Evolutionary conservation across 2,113 vertebrate species (phyloP), one percentile per base, ranked within the genome.

Genomic region (Chaetorhynchus papuensis): DNA sequence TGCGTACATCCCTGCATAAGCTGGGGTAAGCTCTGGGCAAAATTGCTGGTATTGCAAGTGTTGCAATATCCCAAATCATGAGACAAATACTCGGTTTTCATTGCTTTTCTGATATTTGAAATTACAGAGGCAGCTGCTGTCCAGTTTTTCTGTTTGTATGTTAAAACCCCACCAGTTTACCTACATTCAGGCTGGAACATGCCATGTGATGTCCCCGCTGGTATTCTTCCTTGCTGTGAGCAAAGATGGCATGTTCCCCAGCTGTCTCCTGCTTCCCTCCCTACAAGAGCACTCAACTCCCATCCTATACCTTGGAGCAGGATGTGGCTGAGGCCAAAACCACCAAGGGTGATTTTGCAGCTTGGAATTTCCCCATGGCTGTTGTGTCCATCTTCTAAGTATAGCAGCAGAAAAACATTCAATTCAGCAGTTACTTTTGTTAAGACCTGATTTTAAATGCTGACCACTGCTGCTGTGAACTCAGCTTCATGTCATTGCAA

Each of bases 361-460:
- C 71, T 86, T 91, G 90, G 87, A 95, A 97, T 96, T 95, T 93
- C 89, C 93, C 71, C 27, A 10, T 60, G 86, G 68, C 86, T 83
- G 8, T 83, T 91, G 75, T 74, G 63, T 66, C 82, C 90, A 26
- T 88, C 59, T 83, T 24, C 63, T 54, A 83, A 85, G 44, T 54
- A 86, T 9, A 90, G 63, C 21, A 74, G 35, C 50, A 89, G 33
- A 78, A 78, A 93, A 90, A 35, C 15, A 60, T 61, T 89, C 18
- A 45, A 63, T 35, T 96, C 87, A 75, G 84, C 79, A 80, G 28
- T 28, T 80, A 24, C 42, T 74, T 87, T 90, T 90, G 15, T 87
- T 76, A 72, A 86, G 68, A 39, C 39, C 18, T 84, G 39, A 50
- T 76, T 91, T 85, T 72, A 87, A 60, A 26, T 49, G 35, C 10